Base-by-base conservation (phyloP, 1,140 invertebrate genomes). In the Pachypsylla venusta region DNA sequence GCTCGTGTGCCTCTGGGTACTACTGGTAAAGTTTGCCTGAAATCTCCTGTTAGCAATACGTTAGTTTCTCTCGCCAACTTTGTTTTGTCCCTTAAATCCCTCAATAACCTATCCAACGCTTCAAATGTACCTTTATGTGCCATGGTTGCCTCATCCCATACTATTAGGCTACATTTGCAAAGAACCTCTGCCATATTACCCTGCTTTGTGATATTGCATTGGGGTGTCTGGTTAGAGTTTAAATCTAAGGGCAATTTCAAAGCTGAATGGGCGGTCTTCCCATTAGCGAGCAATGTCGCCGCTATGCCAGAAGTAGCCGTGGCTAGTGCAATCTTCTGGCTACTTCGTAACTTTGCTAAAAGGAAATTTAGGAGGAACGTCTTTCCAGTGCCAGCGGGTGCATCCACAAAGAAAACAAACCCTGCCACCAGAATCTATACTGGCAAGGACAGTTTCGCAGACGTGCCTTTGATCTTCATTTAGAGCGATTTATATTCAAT, bases 221-320 rank as follows among this genome's bases (percentile, higher is more conserved):
- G 30, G 30, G 30, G 30, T 7, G 30, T 35, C n/a, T 35, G 35
- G 48, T 61, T 48, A n/a, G n/a, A n/a, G n/a, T 2, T 25, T 14
- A 48, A 48, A 48, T 60, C 53, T 3, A 42, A 26, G 16, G 67
- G 66, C 58, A 70, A 58, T 60, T 70, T 70, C 53, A 70, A 66
- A 64, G 60, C 60, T 61, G 67, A 69, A 66, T 71, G 69, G 55
- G 67, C 66, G 56, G 68, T 69, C 64, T 64, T 59, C n/a, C 71
- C 73, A 60, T 69, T 71, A 35, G 66, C 62, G 22, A 76, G 53
- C 54, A 74, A 66, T 58, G 70, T 73, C 39, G 73, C 69, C 25
- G 72, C 73, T 27, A 75, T 72, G 12, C 71, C 70, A 16, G 70
- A 68, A n/a, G 66, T 72, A n/a, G 74, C 74, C 10, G 72, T 62